Evolutionary conservation across 2,113 vertebrate species (phyloP).

Genomic region (Ivindomyrus marchei): DNA sequence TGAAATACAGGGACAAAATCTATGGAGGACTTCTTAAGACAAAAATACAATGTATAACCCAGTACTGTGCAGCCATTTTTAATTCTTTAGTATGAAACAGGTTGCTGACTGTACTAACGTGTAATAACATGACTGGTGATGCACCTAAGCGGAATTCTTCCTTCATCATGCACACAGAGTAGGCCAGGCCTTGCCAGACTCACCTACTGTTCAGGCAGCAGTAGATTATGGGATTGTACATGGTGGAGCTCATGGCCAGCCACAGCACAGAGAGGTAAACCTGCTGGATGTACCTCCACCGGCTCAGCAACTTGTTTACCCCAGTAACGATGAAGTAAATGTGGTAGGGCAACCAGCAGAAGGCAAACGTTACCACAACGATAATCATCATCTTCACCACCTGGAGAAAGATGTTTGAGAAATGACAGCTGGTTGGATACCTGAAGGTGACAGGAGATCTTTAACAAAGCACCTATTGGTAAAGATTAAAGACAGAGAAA

Average conservation of each 20-base stretch:
- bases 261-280: constrained; percentile 74
- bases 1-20: no score
- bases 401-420: constrained; percentile 33
- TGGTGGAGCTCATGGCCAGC: constrained; percentile 81
- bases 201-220: constrained; percentile 73
- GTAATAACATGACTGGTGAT: no score
- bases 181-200: background rate
- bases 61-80: no score
- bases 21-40: no score
- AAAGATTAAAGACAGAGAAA: background rate
- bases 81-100: no score
- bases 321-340: constrained; percentile 71
- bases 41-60: no score
- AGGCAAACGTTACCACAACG: constrained; percentile 70
- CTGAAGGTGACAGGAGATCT: background rate
- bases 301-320: constrained; percentile 49
- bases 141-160: background rate
- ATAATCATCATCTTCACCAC: constrained; percentile 82
- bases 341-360: constrained; percentile 80
- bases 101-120: no score
- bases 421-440: background rate
- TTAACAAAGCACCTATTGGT: background rate
- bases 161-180: background rate
- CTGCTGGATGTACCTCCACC: constrained; percentile 68
- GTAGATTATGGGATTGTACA: constrained; percentile 41